Evolutionary conservation across 2,888 invertebrate species (phyloP), one percentile per base, ranked within the genome.

Genomic region (Hedychridium roseum): DNA sequence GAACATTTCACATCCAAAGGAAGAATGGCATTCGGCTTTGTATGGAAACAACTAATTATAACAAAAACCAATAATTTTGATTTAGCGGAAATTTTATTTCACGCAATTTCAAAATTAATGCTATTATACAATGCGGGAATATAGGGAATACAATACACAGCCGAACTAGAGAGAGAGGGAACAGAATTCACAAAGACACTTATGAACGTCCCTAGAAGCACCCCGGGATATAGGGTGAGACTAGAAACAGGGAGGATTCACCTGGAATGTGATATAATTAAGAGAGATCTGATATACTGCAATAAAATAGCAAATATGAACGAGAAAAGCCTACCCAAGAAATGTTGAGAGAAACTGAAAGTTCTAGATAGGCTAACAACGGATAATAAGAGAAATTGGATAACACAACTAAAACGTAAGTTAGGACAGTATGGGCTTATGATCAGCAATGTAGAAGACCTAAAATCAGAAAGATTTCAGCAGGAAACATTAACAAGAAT

Each of bases 321-420:
- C 2, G 17, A 40, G 9, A 21, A 40, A 3, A 31, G 40, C 23
- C 16, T 40, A 4, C 40, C 40, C n/a, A 31, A 31, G n/a, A 31
- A 31, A 11, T 6, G 23, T 23, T 23, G 9, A 5, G 23, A 6
- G 23, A 23, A 9, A 23, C 23, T 23, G 23, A 5, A 9, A 6
- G 23, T 9, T 6, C 9, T 23, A 23, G 23, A 23, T 23, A n/a
- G n/a, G n/a, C n/a, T n/a, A n/a, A n/a, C n/a, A n/a, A n/a, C n/a
- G n/a, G n/a, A n/a, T n/a, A n/a, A n/a, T n/a, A n/a, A n/a, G n/a
- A n/a, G 23, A 23, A 23, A 23, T 6, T 23, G 23, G 23, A 9
- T 9, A 23, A 9, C 5, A 23, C 23, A 23, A 23, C 9, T 23
- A 23, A 9, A 23, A 23, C 9, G 9, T 23, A 23, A 23, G 5